Percentiles rank a stretch among this genome's conserved stretches.
Evolutionary conservation across 2,797 vertebrate species (phyloP).

Genomic region (Anas bernieri): DNA sequence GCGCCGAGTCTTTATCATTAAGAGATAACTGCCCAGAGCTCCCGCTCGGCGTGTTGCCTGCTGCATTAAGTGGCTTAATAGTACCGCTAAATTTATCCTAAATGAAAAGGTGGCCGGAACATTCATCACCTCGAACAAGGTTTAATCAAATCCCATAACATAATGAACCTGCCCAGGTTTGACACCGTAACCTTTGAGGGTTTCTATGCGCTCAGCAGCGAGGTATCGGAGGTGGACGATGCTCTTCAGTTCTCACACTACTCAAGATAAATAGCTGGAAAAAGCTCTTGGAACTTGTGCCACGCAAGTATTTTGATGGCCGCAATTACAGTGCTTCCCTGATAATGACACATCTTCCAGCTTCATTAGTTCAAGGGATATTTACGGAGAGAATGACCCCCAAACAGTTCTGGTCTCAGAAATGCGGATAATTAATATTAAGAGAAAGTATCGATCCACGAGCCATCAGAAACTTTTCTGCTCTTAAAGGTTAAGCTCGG

Average conservation of each 20-base stretch:
- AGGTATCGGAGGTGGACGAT: accelerated
- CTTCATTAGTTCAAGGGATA: too few species aligned
- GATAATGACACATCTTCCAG: too few species aligned
- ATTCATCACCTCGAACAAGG: not conserved
- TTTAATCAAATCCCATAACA: not conserved
- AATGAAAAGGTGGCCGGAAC: not conserved
- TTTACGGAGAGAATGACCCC: too few species aligned
- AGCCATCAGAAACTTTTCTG: not conserved
- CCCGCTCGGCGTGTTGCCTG: not conserved
- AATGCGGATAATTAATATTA: too few species aligned
- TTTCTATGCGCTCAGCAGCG: not conserved
- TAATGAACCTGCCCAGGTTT: not conserved
- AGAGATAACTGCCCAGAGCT: not conserved
- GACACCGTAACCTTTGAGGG: not conserved
- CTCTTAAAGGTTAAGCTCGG: not conserved
- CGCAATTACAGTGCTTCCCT: not conserved
- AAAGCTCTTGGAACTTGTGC: accelerated
- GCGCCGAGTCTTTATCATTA: not conserved
- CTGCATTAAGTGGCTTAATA: not conserved
- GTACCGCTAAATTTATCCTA: conserved; percentile 10
- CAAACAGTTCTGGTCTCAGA: too few species aligned
- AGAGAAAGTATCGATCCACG: not conserved
- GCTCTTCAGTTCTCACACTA: accelerated
- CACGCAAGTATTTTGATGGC: not conserved
- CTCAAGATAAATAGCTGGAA: not conserved